Evolutionary conservation across 2,113 vertebrate species (phyloP).

Genomic region (Progne subis): DNA sequence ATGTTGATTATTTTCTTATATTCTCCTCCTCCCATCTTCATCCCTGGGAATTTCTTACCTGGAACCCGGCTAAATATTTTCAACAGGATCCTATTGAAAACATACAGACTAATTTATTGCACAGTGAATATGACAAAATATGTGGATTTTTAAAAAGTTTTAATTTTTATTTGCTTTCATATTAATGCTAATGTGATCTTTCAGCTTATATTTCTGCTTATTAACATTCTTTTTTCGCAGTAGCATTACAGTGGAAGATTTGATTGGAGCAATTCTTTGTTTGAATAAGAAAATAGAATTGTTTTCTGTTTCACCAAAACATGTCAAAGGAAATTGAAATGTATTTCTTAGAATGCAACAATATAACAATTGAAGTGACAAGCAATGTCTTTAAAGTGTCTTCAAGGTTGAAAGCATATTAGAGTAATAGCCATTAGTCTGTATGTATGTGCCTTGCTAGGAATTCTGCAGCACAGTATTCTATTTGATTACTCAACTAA

Average conservation of each 20-base stretch:
- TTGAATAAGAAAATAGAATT: background rate
- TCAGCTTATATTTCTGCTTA: background rate
- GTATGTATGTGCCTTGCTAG: background rate
- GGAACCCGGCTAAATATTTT: background rate
- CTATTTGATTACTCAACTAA: slow-evolving; percentile 58
- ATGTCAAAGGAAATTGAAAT: background rate
- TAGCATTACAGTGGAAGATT: background rate
- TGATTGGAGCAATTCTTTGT: background rate
- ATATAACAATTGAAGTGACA: background rate
- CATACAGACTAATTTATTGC: background rate
- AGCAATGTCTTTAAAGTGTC: slow-evolving; percentile 23
- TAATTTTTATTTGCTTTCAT: background rate
- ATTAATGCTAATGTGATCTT: background rate
- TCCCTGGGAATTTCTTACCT: background rate
- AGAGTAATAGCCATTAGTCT: slow-evolving; percentile 53
- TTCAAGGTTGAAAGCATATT: slow-evolving; percentile 65
- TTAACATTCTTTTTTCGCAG: background rate
- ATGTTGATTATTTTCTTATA: rapidly evolving
- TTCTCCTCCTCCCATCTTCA: background rate
- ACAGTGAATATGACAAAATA: background rate
- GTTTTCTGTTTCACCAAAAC: background rate
- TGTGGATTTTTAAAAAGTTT: rapidly evolving
- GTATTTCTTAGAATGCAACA: slow-evolving; percentile 4
- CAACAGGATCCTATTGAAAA: background rate
- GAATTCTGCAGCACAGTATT: slow-evolving; percentile 8